Conservation (phyloP, 2,113 vertebrate species). For the Varanus komodoensis region DNA sequence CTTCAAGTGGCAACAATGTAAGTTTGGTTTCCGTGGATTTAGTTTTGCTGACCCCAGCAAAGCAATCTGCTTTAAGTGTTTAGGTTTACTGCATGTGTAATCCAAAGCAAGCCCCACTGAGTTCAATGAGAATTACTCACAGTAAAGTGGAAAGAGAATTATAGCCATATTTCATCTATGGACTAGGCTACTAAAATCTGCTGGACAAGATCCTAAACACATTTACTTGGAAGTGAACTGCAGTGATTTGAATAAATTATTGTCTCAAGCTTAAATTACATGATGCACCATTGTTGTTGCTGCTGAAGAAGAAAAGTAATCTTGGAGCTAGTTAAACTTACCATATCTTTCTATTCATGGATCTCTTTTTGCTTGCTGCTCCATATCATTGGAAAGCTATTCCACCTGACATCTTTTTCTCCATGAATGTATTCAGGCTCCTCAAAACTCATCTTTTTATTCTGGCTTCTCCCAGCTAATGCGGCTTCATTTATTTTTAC, state of each 20-base stretch:
- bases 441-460: too few relatives aligned
- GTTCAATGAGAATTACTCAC: too few relatives aligned
- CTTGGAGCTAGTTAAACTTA: too few relatives aligned
- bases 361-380: too few relatives aligned
- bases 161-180: neutral
- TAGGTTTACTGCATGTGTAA: neutral
- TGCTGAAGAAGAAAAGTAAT: neutral
- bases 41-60: constrained; percentile 2
- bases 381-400: too few relatives aligned
- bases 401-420: too few relatives aligned
- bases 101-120: too few relatives aligned
- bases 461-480: too few relatives aligned
- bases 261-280: neutral
- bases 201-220: neutral
- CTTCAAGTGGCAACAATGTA: neutral
- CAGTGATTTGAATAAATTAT: neutral
- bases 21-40: neutral
- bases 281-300: neutral
- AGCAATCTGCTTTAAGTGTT: neutral
- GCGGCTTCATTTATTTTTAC: too few relatives aligned
- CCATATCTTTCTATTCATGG: too few relatives aligned
- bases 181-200: neutral
- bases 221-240: neutral
- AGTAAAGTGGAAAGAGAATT: too few relatives aligned
- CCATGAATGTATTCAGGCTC: too few relatives aligned